Base-by-base conservation (phyloP, 1,140 invertebrate species). In the Orussus abietinus region DNA sequence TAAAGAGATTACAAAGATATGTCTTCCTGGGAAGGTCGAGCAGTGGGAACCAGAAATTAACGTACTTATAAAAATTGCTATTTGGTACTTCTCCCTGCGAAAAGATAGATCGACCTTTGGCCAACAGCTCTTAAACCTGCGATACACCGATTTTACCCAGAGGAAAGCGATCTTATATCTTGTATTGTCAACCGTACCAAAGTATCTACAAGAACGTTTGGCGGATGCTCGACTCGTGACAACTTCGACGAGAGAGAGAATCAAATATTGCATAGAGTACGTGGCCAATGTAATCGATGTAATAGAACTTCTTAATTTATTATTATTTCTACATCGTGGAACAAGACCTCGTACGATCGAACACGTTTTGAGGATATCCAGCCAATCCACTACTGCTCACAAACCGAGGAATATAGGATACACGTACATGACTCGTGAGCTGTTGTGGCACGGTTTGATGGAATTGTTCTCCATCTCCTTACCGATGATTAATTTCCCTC, bases 391-490 rank as follows among this genome's bases (percentile, higher is more conserved):
- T 2, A 54, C 35, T 4, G 41, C 33, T 3, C 57, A 64, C 10
- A 60, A 53, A 26, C 60, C 64, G 0, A 49, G 71, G 29, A 55
- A 45, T 7, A 74, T 74, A n/a, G 71, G 71, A 1, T 74, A 72
- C 43, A 70, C 71, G 4, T 74, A 72, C 33, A 72, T 74, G 69
- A 67, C 68, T 1, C 57, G 67, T 22, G 71, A 74, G 47, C 46
- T 74, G n/a, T 43, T 74, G 1, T 74, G 71, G 71, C 67, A 74
- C 32, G 60, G 69, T 6, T 42, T 72, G 9, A 63, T 70, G 30
- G 69, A 72, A 31, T 40, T 74, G 6, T 59, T 74, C 14, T 60
- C 64, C 3, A 49, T 62, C 7, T 57, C 64, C 12, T 29, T 74
- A 32, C 69, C 70, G 0, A 57, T 72, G 59, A 48, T 74, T 17